These are phyloP conservation scores for Brenthis hecate DNA, from an alignment of 2,888 invertebrate species.

Conservation along the genomic window DNA sequence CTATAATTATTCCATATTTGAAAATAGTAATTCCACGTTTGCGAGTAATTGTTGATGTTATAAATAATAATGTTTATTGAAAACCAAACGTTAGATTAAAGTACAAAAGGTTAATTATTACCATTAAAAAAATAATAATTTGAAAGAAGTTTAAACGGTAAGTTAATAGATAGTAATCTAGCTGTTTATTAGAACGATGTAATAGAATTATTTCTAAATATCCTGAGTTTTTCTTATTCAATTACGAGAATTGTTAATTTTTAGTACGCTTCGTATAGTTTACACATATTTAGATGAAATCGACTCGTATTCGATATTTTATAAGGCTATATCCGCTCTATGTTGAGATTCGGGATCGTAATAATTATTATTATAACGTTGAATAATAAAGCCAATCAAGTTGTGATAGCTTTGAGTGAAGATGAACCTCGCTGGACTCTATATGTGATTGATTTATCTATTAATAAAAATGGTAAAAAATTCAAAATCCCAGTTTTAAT, in stretches of 20 bases:
- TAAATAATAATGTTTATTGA: neutral
- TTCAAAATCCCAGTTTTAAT: neutral
- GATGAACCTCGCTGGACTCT: neutral
- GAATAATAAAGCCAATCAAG: constrained; percentile 16
- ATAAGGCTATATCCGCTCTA: constrained; percentile 14
- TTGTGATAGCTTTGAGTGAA: constrained; percentile 3
- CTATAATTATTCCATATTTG: constrained; percentile 9
- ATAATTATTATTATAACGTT: constrained; percentile 13
- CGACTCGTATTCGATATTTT: constrained; percentile 8
- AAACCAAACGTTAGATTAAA: neutral
- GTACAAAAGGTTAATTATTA: neutral
- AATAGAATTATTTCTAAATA: no score
- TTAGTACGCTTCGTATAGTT: no score
- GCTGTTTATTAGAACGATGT: no score
- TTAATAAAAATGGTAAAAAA: neutral
- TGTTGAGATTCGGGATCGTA: neutral
- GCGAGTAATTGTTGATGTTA: neutral
- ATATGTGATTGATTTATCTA: neutral
- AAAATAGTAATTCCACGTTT: constrained; percentile 4
- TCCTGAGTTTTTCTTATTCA: no score
- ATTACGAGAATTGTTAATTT: no score
- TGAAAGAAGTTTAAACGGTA: no score
- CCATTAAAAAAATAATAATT: no score
- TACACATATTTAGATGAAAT: constrained; percentile 1
- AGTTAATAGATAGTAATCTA: no score